phyloP scores from a whole-genome alignment of 2,888 invertebrate genomes.

The Graphium colonna region DNA sequence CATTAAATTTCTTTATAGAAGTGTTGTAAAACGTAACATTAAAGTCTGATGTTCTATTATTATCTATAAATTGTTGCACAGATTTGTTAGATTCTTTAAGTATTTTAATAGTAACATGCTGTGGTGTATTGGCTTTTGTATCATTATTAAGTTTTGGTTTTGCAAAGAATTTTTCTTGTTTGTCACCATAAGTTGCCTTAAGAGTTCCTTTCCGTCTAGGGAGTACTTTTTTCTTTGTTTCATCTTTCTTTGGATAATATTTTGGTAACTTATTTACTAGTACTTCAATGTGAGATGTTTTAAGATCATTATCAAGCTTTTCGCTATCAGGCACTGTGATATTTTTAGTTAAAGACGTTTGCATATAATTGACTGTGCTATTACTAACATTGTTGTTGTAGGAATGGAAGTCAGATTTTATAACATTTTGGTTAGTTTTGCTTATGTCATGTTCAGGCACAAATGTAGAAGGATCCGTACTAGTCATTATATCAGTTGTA shows the following conservation, averaged over 20 bases:
- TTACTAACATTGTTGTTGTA: neutral
- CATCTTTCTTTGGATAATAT: slow-evolving; percentile 49
- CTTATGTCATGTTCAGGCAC: slow-evolving; percentile 19
- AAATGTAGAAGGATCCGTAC: slow-evolving; percentile 14
- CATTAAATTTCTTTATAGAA: neutral
- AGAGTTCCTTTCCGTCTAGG: slow-evolving; percentile 71
- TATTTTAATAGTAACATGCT: slow-evolving; percentile 2
- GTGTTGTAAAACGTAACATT: slow-evolving; percentile 2
- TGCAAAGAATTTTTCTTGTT: slow-evolving; percentile 60
- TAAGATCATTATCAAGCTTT: slow-evolving; percentile 54
- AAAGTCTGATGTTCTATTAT: neutral
- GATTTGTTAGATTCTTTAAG: slow-evolving; percentile 1
- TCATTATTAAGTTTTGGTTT: slow-evolving; percentile 32
- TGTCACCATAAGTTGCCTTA: slow-evolving; percentile 75
- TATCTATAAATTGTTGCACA: neutral
- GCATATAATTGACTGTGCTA: too few species aligned
- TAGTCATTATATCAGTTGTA: slow-evolving; percentile 21
- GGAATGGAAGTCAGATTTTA: slow-evolving; percentile 1
- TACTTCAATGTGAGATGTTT: slow-evolving; percentile 51
- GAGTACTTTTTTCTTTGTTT: slow-evolving; percentile 57
- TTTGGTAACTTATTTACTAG: slow-evolving; percentile 58
- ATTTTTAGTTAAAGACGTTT: slow-evolving; percentile 28
- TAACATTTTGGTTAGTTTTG: slow-evolving; percentile 8
- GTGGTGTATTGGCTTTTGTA: slow-evolving; percentile 28
- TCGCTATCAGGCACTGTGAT: slow-evolving; percentile 30